Evolutionary conservation across 2,113 vertebrate species (phyloP), one percentile per base, ranked within the genome.

Genomic region (Antechinus flavipes): DNA sequence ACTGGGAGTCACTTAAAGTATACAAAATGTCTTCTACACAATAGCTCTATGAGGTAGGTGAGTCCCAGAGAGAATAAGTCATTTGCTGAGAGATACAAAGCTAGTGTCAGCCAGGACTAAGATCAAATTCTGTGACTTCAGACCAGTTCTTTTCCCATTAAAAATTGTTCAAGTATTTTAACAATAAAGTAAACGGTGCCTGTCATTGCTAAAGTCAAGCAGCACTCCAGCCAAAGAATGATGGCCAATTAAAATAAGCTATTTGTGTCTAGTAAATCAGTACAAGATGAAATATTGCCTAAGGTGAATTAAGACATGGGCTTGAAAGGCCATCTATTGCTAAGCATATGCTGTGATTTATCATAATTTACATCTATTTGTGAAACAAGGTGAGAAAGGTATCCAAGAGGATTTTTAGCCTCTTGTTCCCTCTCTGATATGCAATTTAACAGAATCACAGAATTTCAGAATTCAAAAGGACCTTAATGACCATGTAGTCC

Each of bases 231-330:
- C 93, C 95, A 94, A 97, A 42, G 12, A 98, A 97, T 94, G 93
- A 97, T 96, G 94, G 96, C 93, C 97, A 98, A 97, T 98, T 98
- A 97, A 96, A 98, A 90, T 97, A 98, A 98, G 94, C 97, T 98
- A 98, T 96, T 97, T 96, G 90, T 96, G 94, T 96, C 97, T 96
- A 92, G 94, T 97, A 94, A 92, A 91, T 90, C 56, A 54, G 89
- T 96, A 58, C 95, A 25, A 96, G 94, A 97, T 95, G 96, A 98
- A 97, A 97, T 96, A 97, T 97, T 96, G 96, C 56, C 96, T 52
- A 56, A 89, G 49, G 97, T 96, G 93, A 98, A 97, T 97, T 97
- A 96, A 96, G 96, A 54, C 53, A 54, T 7, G 30, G 76, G 49
- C 61, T 96, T 95, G 92, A 90, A 97, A 96, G 90, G 54, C 92